Percentiles rank a stretch among this genome's conserved stretches.
These are phyloP conservation scores for Hymenopus coronatus DNA, from an alignment of 2,888 invertebrate genomes.

Conservation along the genomic window DNA sequence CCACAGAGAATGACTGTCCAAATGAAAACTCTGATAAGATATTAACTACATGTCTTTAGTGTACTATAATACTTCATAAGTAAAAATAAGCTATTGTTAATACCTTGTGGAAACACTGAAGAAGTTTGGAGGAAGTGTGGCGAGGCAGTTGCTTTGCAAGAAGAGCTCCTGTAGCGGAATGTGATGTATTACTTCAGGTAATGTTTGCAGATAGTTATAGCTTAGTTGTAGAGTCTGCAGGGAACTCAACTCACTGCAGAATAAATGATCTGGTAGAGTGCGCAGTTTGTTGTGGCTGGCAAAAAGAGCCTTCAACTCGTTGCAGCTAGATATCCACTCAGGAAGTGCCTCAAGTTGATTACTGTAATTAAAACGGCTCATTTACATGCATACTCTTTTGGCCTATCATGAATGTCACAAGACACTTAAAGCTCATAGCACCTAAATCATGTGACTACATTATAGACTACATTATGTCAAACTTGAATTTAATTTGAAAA, in stretches of 20 bases:
- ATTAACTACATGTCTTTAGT: too few species aligned
- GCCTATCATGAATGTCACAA: neutral
- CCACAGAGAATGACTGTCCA: too few species aligned
- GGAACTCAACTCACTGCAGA: constrained; percentile 70
- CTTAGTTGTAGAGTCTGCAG: constrained; percentile 69
- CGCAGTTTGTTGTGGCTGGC: constrained; percentile 72
- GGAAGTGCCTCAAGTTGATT: constrained; percentile 72
- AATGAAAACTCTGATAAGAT: too few species aligned
- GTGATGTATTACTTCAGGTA: constrained; percentile 58
- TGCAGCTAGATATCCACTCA: constrained; percentile 73
- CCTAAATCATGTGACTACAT: too few species aligned
- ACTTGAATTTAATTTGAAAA: too few species aligned
- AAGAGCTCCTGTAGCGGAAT: constrained; percentile 64
- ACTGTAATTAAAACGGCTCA: constrained; percentile 39
- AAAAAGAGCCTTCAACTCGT: constrained; percentile 66
- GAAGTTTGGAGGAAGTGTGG: constrained; percentile 71
- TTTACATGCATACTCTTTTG: neutral
- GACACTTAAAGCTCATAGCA: neutral
- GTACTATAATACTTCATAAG: too few species aligned
- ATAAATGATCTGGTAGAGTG: constrained; percentile 68
- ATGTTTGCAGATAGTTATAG: constrained; percentile 70
- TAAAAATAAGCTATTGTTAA: neutral
- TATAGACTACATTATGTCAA: too few species aligned
- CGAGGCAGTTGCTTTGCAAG: constrained; percentile 75
- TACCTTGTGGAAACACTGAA: constrained; percentile 57